Conservation (phyloP, 2,113 vertebrate species). For the Genyomyrus donnyi region DNA sequence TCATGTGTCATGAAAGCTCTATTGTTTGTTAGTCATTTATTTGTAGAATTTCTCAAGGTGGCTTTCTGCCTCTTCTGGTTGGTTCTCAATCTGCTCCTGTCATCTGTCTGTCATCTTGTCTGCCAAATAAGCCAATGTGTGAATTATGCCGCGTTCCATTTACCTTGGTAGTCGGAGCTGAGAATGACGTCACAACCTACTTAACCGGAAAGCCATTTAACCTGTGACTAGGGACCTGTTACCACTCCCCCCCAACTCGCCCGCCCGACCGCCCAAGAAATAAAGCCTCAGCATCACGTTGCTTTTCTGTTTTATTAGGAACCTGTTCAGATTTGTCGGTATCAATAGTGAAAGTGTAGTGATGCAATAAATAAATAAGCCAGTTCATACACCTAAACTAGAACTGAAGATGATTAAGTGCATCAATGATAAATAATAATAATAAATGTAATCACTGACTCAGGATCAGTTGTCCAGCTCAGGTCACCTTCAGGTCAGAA, state of each 20-base stretch:
- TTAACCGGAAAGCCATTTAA: background rate
- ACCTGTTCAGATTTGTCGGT: constrained; percentile 5
- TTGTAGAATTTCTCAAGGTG: background rate
- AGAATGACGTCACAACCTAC: background rate
- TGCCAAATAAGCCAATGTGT: background rate
- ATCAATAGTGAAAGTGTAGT: constrained; percentile 5
- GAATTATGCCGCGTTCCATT: background rate
- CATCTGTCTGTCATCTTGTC: background rate
- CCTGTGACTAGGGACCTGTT: background rate
- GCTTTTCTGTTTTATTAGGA: constrained; percentile 23
- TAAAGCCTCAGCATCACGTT: background rate
- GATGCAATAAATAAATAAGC: constrained; percentile 16
- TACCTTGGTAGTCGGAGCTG: background rate
- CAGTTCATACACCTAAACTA: background rate
- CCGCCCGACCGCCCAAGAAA: background rate
- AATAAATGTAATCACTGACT: background rate
- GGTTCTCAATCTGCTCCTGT: background rate
- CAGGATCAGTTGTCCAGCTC: background rate
- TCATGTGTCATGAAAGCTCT: background rate
- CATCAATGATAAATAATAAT: background rate
- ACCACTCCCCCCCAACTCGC: no score
- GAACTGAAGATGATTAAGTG: background rate
- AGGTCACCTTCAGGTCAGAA: background rate
- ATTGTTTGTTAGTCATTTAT: background rate
- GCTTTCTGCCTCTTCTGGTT: background rate